phyloP scores from a whole-genome alignment of 1,140 invertebrate species.

The Sarcophaga peregrina region DNA sequence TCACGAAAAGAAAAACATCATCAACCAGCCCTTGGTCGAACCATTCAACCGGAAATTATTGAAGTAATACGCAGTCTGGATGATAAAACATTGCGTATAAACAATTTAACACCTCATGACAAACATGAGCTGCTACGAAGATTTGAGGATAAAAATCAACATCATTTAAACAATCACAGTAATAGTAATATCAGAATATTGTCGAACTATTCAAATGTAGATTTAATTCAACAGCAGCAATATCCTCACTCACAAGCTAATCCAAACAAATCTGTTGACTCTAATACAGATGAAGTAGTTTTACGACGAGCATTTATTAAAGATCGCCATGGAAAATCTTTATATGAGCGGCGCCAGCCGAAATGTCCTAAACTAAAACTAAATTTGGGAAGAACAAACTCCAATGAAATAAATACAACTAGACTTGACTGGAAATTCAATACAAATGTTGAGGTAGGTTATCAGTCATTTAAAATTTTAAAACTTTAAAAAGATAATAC shows the following conservation, averaged over 20 bases:
- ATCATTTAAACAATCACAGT: neutral
- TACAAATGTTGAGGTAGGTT: neutral
- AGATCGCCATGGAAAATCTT: slow-evolving; percentile 37
- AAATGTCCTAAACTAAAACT: slow-evolving; percentile 57
- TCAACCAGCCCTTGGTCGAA: slow-evolving; percentile 27
- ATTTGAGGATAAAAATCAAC: slow-evolving; percentile 34
- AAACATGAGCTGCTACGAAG: slow-evolving; percentile 44
- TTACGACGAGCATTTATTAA: slow-evolving; percentile 49
- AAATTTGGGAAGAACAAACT: slow-evolving; percentile 7
- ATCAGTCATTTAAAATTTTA: neutral
- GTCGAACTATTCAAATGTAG: neutral
- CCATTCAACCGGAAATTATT: slow-evolving; percentile 49
- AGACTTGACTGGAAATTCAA: neutral
- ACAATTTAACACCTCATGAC: slow-evolving; percentile 51
- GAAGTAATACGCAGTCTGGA: slow-evolving; percentile 62
- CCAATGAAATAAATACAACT: neutral
- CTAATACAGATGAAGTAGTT: slow-evolving; percentile 51
- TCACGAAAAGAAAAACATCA: neutral
- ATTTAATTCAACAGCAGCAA: neutral
- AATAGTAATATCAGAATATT: neutral
- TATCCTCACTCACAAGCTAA: neutral
- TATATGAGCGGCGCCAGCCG: slow-evolving; percentile 59
- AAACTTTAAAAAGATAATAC: neutral
- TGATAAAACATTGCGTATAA: slow-evolving; percentile 55
- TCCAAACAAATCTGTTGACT: slow-evolving; percentile 4